A percentile compares a stretch with the other conserved stretches of the same genome.
Conservation (phyloP, 2,888 invertebrate genomes). For the Spisula subtruncata region DNA sequence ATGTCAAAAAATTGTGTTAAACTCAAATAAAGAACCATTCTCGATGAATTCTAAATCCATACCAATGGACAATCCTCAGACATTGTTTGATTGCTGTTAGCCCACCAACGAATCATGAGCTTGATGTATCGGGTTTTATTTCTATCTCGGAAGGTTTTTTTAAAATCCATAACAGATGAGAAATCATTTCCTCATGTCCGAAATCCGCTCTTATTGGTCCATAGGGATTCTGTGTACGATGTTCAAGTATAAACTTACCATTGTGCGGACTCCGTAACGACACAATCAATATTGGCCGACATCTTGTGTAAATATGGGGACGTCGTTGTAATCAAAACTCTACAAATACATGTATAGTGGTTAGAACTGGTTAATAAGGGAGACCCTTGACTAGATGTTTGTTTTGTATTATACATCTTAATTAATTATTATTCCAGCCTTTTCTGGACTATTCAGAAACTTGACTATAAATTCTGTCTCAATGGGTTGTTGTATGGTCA, state of each 20-base stretch:
- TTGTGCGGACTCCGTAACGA: background rate
- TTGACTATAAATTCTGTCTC: background rate
- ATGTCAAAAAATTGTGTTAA: background rate
- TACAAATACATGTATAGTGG: background rate
- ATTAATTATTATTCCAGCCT: background rate
- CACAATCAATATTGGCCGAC: background rate
- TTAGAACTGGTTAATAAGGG: background rate
- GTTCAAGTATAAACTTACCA: no score
- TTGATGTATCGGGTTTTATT: no score
- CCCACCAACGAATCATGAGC: no score
- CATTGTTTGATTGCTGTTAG: no score
- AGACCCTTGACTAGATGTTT: background rate
- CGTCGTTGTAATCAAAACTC: slow-evolving; percentile 13
- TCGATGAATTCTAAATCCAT: no score
- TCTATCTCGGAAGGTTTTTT: no score
- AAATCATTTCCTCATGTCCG: no score
- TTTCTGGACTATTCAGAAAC: background rate
- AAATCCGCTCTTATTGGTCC: no score
- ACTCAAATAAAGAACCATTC: background rate
- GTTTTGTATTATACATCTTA: background rate
- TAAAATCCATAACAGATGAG: no score
- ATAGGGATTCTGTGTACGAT: background rate
- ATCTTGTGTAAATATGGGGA: background rate
- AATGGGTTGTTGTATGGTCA: background rate
- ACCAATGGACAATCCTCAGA: no score